These are phyloP conservation scores for Chionoecetes opilio DNA, from an alignment of 1,140 invertebrate species.

Conservation along the genomic window DNA sequence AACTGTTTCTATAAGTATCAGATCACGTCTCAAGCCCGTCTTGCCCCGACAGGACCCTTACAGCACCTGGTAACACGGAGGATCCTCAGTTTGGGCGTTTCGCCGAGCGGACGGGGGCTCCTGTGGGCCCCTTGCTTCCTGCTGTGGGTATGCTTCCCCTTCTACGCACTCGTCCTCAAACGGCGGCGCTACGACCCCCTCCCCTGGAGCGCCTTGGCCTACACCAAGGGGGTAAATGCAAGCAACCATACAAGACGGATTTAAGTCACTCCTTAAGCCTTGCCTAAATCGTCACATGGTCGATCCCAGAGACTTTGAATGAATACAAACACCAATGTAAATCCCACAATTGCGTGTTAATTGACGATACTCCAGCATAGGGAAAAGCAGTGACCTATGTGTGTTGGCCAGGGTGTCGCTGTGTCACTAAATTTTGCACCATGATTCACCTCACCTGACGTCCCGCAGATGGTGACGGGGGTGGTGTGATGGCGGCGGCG, in stretches of 20 bases:
- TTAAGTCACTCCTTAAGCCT: background rate
- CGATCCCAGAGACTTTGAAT: background rate
- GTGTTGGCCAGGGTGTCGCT: no score
- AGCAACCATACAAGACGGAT: background rate
- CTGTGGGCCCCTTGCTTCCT: slow-evolving; percentile 54
- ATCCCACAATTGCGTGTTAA: no score
- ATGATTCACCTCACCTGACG: background rate
- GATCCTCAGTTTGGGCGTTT: slow-evolving; percentile 36
- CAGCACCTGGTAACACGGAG: slow-evolving; percentile 4
- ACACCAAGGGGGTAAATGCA: slow-evolving; percentile 57
- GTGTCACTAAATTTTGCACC: no score
- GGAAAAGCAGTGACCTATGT: no score
- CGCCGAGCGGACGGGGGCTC: slow-evolving; percentile 51
- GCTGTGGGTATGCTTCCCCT: background rate
- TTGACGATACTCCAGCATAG: no score
- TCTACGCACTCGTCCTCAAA: slow-evolving; percentile 41
- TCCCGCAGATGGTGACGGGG: slow-evolving; percentile 41
- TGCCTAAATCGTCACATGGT: background rate
- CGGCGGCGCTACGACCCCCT: slow-evolving; percentile 36
- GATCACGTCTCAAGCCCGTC: background rate
- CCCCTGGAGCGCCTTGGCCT: slow-evolving; percentile 61
- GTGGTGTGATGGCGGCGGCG: slow-evolving; percentile 35
- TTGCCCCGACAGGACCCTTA: slow-evolving; percentile 21
- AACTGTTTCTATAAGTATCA: background rate
- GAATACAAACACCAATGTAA: no score